phyloP scores from a whole-genome alignment of 2,113 vertebrate species.

The Phaethon lepturus region DNA sequence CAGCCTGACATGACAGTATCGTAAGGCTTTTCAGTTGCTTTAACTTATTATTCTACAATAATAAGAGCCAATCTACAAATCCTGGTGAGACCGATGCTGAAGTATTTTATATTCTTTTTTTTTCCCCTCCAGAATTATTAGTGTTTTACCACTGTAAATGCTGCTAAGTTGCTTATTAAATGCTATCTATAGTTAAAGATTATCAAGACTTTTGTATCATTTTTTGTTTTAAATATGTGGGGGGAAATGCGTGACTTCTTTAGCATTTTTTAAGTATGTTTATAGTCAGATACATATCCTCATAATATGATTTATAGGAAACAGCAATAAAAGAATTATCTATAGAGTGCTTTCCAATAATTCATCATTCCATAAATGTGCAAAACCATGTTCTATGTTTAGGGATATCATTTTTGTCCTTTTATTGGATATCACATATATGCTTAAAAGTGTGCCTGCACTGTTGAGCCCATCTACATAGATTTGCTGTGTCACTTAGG shows the following conservation, averaged over 20 bases:
- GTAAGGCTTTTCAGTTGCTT: background rate
- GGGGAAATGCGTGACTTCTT: background rate
- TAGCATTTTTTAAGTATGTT: conserved; percentile 35
- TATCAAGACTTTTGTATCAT: background rate
- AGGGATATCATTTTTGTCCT: background rate
- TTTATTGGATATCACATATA: background rate
- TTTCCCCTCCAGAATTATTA: background rate
- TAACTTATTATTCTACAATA: background rate
- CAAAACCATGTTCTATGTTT: background rate
- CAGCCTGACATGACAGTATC: background rate
- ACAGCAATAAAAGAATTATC: background rate
- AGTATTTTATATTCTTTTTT: conserved; percentile 1
- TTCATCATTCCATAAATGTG: background rate
- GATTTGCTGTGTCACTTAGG: background rate
- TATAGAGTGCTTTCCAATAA: conserved; percentile 29
- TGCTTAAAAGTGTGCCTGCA: background rate
- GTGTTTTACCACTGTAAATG: conserved; percentile 1
- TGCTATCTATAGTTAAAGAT: conserved; percentile 13
- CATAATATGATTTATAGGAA: conserved; percentile 30
- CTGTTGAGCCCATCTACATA: background rate
- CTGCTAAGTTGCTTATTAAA: background rate
- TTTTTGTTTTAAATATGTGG: background rate
- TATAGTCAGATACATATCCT: conserved; percentile 11
- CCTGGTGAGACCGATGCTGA: conserved; percentile 2
- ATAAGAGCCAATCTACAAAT: background rate